Evolutionary conservation across 2,113 vertebrate genomes (phyloP), one percentile per base, ranked within the genome.

Genomic region (Cromileptes altivelis): DNA sequence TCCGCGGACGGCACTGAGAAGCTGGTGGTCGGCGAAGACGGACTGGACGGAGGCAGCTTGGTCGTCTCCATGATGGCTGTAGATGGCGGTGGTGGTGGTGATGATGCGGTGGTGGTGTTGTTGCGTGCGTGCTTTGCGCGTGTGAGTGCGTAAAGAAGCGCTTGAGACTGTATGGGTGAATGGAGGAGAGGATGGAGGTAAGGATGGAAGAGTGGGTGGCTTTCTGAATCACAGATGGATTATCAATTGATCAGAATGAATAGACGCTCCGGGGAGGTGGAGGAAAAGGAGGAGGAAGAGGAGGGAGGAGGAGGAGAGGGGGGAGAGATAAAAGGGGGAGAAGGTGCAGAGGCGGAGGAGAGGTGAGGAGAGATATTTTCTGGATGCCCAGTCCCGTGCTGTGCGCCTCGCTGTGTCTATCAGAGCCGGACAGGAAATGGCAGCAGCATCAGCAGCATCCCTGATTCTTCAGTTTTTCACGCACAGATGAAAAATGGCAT

Each of bases 1-100:
- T 98, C 97, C 0, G 97, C 97, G 2, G 97, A 97, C 9, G 97
- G 96, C 82, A 98, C 97, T 4, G 97, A 97, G 88, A 98, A 95
- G 84, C 97, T 96, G 0, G 97, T 97, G 77, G 97, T 97, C 0
- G 97, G 97, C 23, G 97, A 98, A 13, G 97, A 97, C 42, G 97
- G 97, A 91, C 97, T 97, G 87, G 96, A 96, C 1, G 97, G 96
- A 7, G 97, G 97, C 81, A 98, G 95, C 93, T 97, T 98, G 58
- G 97, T 97, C 82, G 86, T 95, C 93, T 95, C 93, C 95, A 95
- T 95, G 33, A 72, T 80, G 78, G 80, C 70, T 71, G 81, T 69
- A 64, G 70, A 42, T 52, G 56, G 55, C 11, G 70, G 56, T 25
- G 62, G 42, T 42, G 49, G 0, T 47, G 40, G n/a, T 55, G 47